These are phyloP conservation scores for Syncerus caffer DNA, from an alignment of 2,797 vertebrate species.

Conservation along the genomic window DNA sequence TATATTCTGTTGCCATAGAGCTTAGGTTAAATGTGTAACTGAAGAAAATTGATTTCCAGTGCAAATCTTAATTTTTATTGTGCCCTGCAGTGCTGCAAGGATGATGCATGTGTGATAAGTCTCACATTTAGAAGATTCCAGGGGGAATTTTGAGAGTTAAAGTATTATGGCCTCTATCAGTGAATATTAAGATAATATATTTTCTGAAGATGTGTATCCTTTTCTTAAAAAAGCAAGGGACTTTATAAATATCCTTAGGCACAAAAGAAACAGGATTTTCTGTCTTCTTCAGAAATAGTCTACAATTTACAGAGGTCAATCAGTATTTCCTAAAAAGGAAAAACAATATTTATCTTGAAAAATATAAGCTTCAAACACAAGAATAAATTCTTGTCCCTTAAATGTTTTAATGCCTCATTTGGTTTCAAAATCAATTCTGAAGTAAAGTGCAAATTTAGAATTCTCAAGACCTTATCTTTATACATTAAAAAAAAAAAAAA, in stretches of 20 bases:
- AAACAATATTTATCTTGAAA: constrained; percentile 52
- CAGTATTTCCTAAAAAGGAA: constrained; percentile 47
- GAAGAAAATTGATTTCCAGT: constrained; percentile 68
- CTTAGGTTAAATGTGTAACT: constrained; percentile 61
- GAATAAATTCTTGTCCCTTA: constrained; percentile 42
- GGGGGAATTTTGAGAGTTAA: constrained; percentile 45
- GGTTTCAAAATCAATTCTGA: constrained; percentile 22
- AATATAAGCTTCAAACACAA: constrained; percentile 25
- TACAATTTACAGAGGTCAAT: not conserved
- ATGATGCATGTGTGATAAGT: constrained; percentile 39
- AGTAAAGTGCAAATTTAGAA: not conserved
- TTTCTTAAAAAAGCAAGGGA: constrained; percentile 47
- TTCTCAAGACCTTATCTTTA: constrained; percentile 32
- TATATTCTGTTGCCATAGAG: constrained; percentile 64
- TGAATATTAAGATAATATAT: constrained; percentile 71
- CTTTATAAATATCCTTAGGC: constrained; percentile 52
- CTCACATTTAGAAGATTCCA: constrained; percentile 39
- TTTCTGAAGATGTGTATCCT: constrained; percentile 60
- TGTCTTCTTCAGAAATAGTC: not conserved
- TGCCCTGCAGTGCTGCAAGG: constrained; percentile 37
- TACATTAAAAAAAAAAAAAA: not conserved
- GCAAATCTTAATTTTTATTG: constrained; percentile 70
- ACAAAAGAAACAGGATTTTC: constrained; percentile 20
- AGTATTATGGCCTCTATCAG: constrained; percentile 23
- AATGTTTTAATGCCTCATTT: constrained; percentile 40